Conservation (phyloP, 2,888 invertebrate species). For the Palloptera scutellata region DNA sequence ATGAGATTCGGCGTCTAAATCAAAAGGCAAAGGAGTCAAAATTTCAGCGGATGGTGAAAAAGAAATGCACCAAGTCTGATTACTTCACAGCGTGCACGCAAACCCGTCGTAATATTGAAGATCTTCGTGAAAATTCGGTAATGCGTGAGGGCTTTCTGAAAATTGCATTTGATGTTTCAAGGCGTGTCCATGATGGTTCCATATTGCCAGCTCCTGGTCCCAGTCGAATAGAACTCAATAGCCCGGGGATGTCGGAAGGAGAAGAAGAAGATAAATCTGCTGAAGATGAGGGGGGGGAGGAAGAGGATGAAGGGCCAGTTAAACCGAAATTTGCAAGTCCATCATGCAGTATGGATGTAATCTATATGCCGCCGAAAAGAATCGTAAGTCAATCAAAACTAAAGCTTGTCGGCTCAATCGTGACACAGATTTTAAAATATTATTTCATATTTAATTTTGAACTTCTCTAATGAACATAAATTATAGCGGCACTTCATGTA, state of each 20-base stretch:
- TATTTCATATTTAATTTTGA: too few species aligned
- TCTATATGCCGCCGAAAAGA: conserved; percentile 51
- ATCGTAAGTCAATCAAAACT: conserved; percentile 47
- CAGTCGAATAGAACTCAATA: conserved; percentile 47
- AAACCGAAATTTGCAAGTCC: conserved; percentile 50
- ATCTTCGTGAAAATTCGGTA: conserved; percentile 46
- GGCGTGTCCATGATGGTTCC: conserved; percentile 48
- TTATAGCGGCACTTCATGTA: too few species aligned
- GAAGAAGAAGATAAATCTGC: conserved; percentile 43
- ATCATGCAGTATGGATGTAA: conserved; percentile 48
- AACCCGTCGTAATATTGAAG: conserved; percentile 47
- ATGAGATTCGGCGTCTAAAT: conserved; percentile 52
- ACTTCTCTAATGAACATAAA: too few species aligned
- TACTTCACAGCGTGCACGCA: conserved; percentile 48
- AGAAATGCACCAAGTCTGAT: conserved; percentile 47
- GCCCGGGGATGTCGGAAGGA: conserved; percentile 43
- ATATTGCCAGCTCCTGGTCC: conserved; percentile 31
- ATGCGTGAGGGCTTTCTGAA: conserved; percentile 49
- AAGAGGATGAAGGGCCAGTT: conserved; percentile 33
- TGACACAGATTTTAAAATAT: too few species aligned
- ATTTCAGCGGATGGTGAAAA: conserved; percentile 43
- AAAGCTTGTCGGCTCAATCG: too few species aligned
- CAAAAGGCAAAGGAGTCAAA: conserved; percentile 51
- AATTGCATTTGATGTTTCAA: conserved; percentile 38
- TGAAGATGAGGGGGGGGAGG: conserved; percentile 40